Base-by-base conservation (phyloP, 2,113 vertebrate genomes). In the Syngnathoides biaculeatus region DNA sequence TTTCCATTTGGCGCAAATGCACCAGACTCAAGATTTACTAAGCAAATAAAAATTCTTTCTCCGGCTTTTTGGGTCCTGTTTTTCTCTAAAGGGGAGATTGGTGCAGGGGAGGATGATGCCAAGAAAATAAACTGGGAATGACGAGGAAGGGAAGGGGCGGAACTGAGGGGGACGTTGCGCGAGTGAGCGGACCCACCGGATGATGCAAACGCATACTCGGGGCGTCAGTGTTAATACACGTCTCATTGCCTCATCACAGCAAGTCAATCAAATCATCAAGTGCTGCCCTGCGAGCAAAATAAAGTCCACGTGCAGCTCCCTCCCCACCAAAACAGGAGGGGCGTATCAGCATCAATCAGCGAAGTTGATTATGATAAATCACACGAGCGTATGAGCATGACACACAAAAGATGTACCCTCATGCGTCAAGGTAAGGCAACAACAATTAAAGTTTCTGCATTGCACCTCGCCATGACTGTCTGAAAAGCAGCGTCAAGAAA, bases 191-290 rank as follows among this genome's bases (percentile, higher is more conserved):
- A 57, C 80, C 77, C 85, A 75, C 77, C 82, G 73, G 71, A 80
- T 76, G 82, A 82, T 62, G 77, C 79, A 79, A 82, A 83, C 78
- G 75, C 80, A 84, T 86, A 81, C 88, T 89, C 79, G 84, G 87
- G 71, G 79, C 40, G 81, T 87, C 79, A 79, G 78, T 64, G 30
- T 40, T 71, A 86, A 89, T 82, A 81, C 86, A 83, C 79, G 86
- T 72, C 83, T 84, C 77, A 78, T 78, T 55, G 75, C 67, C 82
- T 82, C 81, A 83, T 89, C 84, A 81, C 75, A 72, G 86, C 81
- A 81, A 84, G 84, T 91, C 87, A 86, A 90, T 90, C 88, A 88
- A 86, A 89, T 26, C 74, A 76, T 68, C 73, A 73, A 80, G 61
- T 45, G 9, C 65, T 74, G 73, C 80, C 78, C 79, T 68, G 77